Evolutionary conservation across 2,888 invertebrate species (phyloP), one percentile per base, ranked within the genome.

Genomic region (Diarsia dahlii): DNA sequence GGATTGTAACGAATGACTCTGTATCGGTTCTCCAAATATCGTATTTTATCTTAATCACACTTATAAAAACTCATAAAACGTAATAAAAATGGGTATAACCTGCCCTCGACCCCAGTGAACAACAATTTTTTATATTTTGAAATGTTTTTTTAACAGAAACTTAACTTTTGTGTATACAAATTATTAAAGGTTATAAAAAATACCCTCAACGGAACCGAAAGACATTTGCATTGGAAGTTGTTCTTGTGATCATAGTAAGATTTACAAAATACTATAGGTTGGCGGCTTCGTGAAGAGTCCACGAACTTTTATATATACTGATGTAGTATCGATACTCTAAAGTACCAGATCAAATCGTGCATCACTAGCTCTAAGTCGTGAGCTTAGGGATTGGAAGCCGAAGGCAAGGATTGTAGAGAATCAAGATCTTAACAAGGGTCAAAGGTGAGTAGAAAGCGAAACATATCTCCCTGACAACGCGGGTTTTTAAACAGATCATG

Each of bases 401-500:
- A 28, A 64, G 67, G 77, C 76, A 20, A 74, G 45, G 39, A 45
- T 52, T 60, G 15, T 50, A 10, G 18, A 20, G 13, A 48, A 67
- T 64, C 64, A 45, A 54, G 54, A 23, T 63, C 56, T 3, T 54
- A 15, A 56, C 54, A 23, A 65, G 48, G 79, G 76, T 80, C 81
- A 60, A 69, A 65, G 58, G 8, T 69, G 48, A 80, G 73, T 34
- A 54, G 39, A 23, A 28, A 60, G 34, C 9, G 3, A 39, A 23
- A 64, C 9, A 65, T 39, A 15, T 18, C 50, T 56, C 18, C 23
- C 20, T 34, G 69, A 39, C 13, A 6, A 54, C 5, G 13, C 48
- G 9, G 28, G 15, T 50, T 74, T 48, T 34, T 12, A 58, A 75
- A 68, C 6, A 54, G 1, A 2, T 3, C 54, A 10, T 69, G 81